phyloP scores from a whole-genome alignment of 1,140 invertebrate genomes.

The Paramacrobiotus metropolitanus region DNA sequence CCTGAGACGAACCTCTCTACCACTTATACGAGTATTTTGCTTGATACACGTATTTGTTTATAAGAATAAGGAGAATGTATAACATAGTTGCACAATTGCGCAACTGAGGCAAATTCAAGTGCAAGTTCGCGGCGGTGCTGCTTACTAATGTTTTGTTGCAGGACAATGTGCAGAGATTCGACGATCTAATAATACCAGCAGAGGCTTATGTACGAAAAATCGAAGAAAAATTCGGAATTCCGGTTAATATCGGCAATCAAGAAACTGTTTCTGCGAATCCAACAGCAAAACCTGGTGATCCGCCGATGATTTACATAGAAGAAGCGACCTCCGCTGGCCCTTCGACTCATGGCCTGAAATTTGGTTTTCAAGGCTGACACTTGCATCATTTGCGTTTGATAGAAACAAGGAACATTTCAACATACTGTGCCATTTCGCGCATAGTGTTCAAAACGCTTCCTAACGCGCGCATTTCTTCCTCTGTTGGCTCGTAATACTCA shows the following conservation, averaged over 20 bases:
- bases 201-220: background rate
- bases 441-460: background rate
- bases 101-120: no score
- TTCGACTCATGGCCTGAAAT: background rate
- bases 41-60: background rate
- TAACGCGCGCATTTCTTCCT: background rate
- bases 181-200: background rate
- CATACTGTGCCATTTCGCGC: background rate
- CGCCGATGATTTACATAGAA: background rate
- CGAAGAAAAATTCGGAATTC: background rate
- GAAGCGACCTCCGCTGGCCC: background rate
- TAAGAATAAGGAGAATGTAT: no score
- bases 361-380: background rate
- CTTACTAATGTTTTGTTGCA: background rate
- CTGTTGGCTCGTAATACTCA: constrained; percentile 1
- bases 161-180: background rate
- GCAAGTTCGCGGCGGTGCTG: background rate
- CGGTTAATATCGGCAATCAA: background rate
- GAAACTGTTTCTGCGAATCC: no score
- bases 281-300: no score
- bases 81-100: no score
- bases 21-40: background rate
- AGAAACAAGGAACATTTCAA: no score
- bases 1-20: background rate
- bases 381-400: background rate